Evolutionary conservation across 2,113 vertebrate species (phyloP).

Genomic region (Perognathus longimembris): DNA sequence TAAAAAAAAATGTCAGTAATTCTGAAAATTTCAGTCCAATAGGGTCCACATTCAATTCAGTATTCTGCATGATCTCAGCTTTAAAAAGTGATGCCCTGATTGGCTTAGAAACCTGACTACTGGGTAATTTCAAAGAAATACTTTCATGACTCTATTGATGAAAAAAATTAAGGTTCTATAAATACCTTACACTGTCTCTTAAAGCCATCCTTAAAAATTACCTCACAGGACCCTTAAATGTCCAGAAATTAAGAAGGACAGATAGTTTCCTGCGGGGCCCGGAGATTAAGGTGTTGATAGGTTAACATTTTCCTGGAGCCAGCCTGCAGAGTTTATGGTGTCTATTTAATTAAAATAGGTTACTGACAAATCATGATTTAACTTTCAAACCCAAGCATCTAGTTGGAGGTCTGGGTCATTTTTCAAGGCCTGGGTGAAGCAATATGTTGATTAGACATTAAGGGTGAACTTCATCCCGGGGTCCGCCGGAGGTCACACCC

Average conservation of each 20-base stretch:
- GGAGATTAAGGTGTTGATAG: not conserved
- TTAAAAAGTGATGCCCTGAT: constrained; percentile 17
- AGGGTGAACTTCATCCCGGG: not conserved
- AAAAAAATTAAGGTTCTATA: not conserved
- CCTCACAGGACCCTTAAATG: not conserved
- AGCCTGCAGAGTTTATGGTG: not conserved
- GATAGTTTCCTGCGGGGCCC: not conserved
- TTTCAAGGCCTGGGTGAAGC: constrained; percentile 4
- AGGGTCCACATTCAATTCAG: not conserved
- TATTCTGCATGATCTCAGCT: not conserved
- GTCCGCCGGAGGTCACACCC: not conserved
- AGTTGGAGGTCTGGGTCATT: constrained; percentile 14
- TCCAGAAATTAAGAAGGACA: not conserved
- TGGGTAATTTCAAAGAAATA: constrained; percentile 27
- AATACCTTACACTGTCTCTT: not conserved
- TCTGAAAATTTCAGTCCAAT: not conserved
- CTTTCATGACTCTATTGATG: not conserved
- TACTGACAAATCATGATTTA: not conserved
- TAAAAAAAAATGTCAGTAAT: not conserved
- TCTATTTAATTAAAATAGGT: constrained; percentile 32
- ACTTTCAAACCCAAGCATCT: not conserved
- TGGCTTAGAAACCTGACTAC: constrained; percentile 22
- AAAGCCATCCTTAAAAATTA: constrained; percentile 5
- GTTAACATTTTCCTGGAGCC: not conserved
- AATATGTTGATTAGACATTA: not conserved